Percentiles rank a stretch among this genome's conserved stretches.
Evolutionary conservation across 2,888 invertebrate species (phyloP).

Genomic region (Incurvaria masculella): DNA sequence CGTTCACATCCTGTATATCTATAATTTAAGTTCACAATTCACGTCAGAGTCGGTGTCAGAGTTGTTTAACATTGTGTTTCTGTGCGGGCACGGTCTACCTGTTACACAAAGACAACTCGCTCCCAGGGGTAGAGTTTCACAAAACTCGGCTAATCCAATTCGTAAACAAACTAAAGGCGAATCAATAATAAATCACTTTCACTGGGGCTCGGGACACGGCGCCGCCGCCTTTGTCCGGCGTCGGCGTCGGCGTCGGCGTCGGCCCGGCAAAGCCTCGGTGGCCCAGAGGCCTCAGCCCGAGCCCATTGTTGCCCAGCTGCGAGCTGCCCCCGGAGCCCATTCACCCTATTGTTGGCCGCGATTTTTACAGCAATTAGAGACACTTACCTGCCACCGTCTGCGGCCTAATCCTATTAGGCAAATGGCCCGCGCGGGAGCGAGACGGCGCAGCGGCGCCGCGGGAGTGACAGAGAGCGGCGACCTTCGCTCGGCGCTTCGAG

Average conservation of each 20-base stretch:
- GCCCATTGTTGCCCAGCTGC: background rate
- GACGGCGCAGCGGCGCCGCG: background rate
- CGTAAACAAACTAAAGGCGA: background rate
- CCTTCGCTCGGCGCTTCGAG: background rate
- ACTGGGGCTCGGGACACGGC: background rate
- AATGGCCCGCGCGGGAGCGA: background rate
- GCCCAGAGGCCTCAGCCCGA: too few relatives aligned
- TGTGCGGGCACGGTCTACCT: too few relatives aligned
- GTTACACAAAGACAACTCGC: too few relatives aligned
- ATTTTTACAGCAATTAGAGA: constrained; percentile 55
- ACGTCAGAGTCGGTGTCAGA: too few relatives aligned
- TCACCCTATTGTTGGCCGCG: constrained; percentile 38
- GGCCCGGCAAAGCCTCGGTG: too few relatives aligned
- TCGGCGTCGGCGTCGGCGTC: background rate
- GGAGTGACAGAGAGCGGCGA: background rate
- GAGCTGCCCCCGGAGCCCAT: constrained; percentile 11
- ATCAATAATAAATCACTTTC: background rate
- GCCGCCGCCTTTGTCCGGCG: background rate
- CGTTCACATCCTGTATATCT: too few relatives aligned
- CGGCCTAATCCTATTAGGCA: constrained; percentile 44
- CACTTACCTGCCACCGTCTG: constrained; percentile 30
- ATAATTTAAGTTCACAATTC: too few relatives aligned
- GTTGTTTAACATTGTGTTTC: too few relatives aligned
- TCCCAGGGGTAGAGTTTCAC: background rate
- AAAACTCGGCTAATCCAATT: background rate